Conservation (phyloP, 2,888 invertebrate genomes). For the Chrysodeixis includens region DNA sequence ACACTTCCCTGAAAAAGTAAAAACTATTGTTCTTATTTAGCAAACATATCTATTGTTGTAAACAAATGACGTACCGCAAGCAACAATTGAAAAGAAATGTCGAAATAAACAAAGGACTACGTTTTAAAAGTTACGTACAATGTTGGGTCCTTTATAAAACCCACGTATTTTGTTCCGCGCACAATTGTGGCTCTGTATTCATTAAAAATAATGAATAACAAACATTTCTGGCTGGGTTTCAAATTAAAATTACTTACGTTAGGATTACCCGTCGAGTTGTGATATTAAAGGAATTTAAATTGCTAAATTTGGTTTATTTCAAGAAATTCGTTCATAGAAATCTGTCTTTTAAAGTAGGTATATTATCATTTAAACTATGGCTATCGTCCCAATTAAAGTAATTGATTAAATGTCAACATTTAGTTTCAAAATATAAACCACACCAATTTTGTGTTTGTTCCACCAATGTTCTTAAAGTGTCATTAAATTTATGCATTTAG, state of each 20-base stretch:
- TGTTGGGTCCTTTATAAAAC: not conserved
- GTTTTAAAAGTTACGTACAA: not conserved
- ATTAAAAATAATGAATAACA: not conserved
- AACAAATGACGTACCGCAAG: not conserved
- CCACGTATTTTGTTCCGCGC: not conserved
- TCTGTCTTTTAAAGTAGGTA: not conserved
- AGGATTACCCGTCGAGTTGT: too few species aligned
- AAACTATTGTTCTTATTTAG: not conserved
- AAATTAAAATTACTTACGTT: not conserved
- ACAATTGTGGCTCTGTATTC: not conserved
- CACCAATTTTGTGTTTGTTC: too few species aligned
- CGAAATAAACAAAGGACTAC: not conserved
- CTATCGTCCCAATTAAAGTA: too few species aligned
- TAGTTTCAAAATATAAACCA: too few species aligned
- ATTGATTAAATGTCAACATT: too few species aligned
- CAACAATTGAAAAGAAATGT: conserved; percentile 1
- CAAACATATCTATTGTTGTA: not conserved
- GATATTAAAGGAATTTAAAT: not conserved
- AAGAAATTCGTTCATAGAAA: not conserved
- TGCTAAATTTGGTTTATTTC: not conserved
- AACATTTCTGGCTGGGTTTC: not conserved
- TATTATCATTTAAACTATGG: not conserved
- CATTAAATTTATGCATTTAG: too few species aligned
- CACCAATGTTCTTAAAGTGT: too few species aligned
- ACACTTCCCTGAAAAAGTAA: not conserved